phyloP scores from a whole-genome alignment of 2,797 vertebrate species.

The Tokudaia tokunoshimensis region DNA sequence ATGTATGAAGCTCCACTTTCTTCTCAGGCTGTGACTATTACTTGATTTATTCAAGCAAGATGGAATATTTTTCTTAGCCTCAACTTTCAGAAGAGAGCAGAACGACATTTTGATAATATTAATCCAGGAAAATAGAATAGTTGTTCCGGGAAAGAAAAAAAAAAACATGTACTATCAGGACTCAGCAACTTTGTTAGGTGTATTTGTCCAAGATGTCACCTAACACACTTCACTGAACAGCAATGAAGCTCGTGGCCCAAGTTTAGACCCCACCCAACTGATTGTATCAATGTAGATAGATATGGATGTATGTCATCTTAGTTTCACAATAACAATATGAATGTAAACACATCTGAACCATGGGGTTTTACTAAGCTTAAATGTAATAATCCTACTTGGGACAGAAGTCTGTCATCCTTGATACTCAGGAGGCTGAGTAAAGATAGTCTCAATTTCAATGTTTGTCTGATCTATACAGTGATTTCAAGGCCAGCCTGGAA shows the following conservation, averaged over 20 bases:
- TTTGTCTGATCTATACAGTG: neutral
- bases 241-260: neutral
- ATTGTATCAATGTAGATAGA: neutral
- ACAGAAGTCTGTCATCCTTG: neutral
- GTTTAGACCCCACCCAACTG: neutral
- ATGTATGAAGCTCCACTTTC: neutral
- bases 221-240: neutral
- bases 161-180: neutral
- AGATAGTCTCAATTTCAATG: neutral
- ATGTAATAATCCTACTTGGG: neutral
- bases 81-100: neutral
- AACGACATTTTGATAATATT: neutral
- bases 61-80: neutral
- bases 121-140: neutral
- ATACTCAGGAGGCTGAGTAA: neutral
- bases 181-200: neutral
- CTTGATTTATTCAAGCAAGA: neutral
- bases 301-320: neutral
- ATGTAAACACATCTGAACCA: neutral
- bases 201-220: neutral
- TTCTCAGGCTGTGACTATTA: neutral
- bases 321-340: conserved; percentile 20
- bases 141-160: neutral
- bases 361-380: neutral
- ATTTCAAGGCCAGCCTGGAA: neutral